Evolutionary conservation across 2,888 invertebrate genomes (phyloP), one percentile per base, ranked within the genome.

Genomic region (Volucella inanis): DNA sequence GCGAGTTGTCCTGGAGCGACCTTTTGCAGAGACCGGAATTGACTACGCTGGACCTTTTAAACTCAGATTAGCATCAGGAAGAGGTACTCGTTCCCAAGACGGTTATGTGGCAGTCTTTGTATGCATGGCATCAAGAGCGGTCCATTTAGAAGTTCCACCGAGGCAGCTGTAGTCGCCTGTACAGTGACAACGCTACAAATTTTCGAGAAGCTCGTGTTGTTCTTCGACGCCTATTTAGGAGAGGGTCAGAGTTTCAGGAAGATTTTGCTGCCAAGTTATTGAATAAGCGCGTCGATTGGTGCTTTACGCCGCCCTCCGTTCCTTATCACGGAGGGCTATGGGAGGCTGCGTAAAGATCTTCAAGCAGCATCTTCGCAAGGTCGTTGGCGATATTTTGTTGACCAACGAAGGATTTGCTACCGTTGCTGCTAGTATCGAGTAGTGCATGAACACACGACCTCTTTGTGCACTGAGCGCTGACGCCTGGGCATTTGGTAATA

Each of bases 381-480:
- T 55, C 9, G n/a, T 55, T n/a, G 38, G 55, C 38, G 55, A 12
- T 22, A 55, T 39, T 9, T 38, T 55, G 2, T 55, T 22, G 22
- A 22, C 22, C 4, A 3, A 22, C 1, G 22, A 22, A 22, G 22
- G 3, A 4, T 22, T 22, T 22, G 18, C 52, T 18, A 52, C 52
- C 14, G 39, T 38, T 39, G 39, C 57, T 2, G n/a, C 38, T 57
- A n/a, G 57, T 57, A 12, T 12, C 1, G 55, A 22, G 8, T 18
- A 62, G 62, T 62, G 62, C 45, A 62, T 62, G 62, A 62, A 62
- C 45, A 62, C 62, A n/a, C 62, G 47, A 45, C 62, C 62, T 22
- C 62, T 47, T 18, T 62, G 62, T 47, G 45, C 62, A 47, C 10
- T 62, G 2, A 62, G 62, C 55, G 14, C 8, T 55, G 14, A 55